Evolutionary conservation across 2,888 invertebrate species (phyloP), one percentile per base, ranked within the genome.

Genomic region (Tachystola acroxantha): DNA sequence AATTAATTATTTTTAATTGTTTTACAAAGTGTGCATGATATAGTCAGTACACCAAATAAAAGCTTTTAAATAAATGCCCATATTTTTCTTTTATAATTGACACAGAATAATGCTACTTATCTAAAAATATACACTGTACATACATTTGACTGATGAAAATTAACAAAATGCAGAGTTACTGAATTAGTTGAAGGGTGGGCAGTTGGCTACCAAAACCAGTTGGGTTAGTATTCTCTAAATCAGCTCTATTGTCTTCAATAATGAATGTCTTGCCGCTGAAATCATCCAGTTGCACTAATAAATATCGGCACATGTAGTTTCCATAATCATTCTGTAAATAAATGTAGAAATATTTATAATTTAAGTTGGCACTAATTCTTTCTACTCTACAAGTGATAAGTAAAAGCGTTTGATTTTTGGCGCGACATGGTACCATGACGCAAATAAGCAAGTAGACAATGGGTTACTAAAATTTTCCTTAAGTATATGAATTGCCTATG

Each of bases 211-310:
- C 60, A 34, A 63, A 60, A 1, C 60, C 57, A 3, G 6, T 16
- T 16, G 51, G 26, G 48, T 65, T 10, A 14, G 7, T 33, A 25
- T 19, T 63, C 45, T 88, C 86, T 22, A 86, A 46, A 48, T 72
- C 72, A 14, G 82, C 82, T 57, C 93, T 88, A 58, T 94, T 94
- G 60, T 95, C 94, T 81, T 95, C 94, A 47, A 95, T 75, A 26
- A 94, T 89, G 36, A 97, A 93, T 6, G 92, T 92, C 50, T 91
- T 91, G 25, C 90, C 89, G 9, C 92, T 90, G 64, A 92, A 91
- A 62, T 94, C 93, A 64, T 96, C 94, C 20, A 96, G 78, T 73
- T 96, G 93, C 2, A 96, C 93, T 60, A 95, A 90, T 35, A 97
- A 70, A 66, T 96, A 97, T 46, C 94, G 89, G 67, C 95, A 97